A percentile compares a stretch with the other conserved stretches of the same genome.
phyloP scores from a whole-genome alignment of 2,888 invertebrate species.

The Dolichomitus sp. region DNA sequence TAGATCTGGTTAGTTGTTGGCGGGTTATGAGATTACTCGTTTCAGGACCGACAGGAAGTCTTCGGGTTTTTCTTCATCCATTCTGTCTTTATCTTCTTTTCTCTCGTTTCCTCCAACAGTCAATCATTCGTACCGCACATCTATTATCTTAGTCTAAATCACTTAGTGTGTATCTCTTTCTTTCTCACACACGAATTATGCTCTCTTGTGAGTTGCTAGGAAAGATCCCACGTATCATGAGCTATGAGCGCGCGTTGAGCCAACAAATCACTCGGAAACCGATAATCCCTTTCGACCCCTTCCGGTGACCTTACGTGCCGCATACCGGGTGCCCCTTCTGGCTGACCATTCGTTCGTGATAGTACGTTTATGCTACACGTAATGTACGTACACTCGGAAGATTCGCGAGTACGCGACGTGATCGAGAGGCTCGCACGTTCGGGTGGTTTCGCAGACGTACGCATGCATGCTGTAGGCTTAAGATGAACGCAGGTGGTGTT shows the following conservation, averaged over 20 bases:
- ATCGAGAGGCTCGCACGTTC: slow-evolving; percentile 62
- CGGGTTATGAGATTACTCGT: slow-evolving; percentile 51
- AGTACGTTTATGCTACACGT: slow-evolving; percentile 52
- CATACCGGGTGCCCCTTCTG: slow-evolving; percentile 41
- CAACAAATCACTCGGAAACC: slow-evolving; percentile 79
- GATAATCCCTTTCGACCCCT: slow-evolving; percentile 79
- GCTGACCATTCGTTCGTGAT: slow-evolving; percentile 43
- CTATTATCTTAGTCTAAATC: slow-evolving; percentile 65
- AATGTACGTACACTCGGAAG: slow-evolving; percentile 59
- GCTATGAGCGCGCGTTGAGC: slow-evolving; percentile 63
- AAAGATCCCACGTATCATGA: slow-evolving; percentile 62
- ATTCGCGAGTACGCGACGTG: slow-evolving; percentile 59
- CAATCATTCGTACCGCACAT: slow-evolving; percentile 51
- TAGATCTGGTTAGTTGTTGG: slow-evolving; percentile 58
- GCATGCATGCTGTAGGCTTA: slow-evolving; percentile 23
- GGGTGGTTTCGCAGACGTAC: slow-evolving; percentile 23
- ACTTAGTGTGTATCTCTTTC: slow-evolving; percentile 53
- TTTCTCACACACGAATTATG: slow-evolving; percentile 14
- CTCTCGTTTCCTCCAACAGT: slow-evolving; percentile 26
- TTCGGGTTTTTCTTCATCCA: slow-evolving; percentile 35
- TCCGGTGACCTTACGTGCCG: slow-evolving; percentile 66
- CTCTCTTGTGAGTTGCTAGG: slow-evolving; percentile 32
- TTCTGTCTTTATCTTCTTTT: slow-evolving; percentile 22
- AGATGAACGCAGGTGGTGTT: slow-evolving; percentile 47
- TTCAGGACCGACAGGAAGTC: slow-evolving; percentile 56